Evolutionary conservation across 2,113 vertebrate genomes (phyloP).

Genomic region (Capreolus pygargus): DNA sequence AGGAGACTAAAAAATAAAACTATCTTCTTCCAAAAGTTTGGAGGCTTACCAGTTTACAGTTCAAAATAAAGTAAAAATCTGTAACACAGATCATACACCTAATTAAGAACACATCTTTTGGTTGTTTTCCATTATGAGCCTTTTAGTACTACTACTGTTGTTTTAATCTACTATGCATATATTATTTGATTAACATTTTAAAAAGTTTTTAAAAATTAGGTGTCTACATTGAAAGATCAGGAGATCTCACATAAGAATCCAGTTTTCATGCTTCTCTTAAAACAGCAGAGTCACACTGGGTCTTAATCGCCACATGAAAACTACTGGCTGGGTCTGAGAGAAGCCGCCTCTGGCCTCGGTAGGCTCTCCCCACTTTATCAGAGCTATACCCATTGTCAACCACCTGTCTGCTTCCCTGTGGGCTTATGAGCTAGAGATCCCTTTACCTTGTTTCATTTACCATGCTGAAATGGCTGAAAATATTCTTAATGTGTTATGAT

Average conservation of each 20-base stretch:
- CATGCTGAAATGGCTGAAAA: background rate
- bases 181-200: background rate
- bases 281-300: background rate
- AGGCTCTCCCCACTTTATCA: background rate
- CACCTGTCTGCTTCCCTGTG: background rate
- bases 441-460: background rate
- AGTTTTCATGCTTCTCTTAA: background rate
- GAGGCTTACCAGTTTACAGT: background rate
- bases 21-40: background rate
- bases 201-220: background rate
- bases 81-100: background rate
- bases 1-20: background rate
- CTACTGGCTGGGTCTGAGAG: background rate
- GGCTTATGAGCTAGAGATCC: background rate
- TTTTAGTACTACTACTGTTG: background rate
- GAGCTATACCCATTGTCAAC: background rate
- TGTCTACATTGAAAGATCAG: background rate
- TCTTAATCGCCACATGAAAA: background rate
- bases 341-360: accelerated
- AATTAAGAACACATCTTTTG: background rate
- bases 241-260: background rate
- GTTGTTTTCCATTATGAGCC: background rate
- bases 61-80: conserved; percentile 15
- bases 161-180: background rate
- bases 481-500: background rate